Base-by-base conservation (phyloP, 2,888 invertebrate genomes). In the Bugulina stolonifera region DNA sequence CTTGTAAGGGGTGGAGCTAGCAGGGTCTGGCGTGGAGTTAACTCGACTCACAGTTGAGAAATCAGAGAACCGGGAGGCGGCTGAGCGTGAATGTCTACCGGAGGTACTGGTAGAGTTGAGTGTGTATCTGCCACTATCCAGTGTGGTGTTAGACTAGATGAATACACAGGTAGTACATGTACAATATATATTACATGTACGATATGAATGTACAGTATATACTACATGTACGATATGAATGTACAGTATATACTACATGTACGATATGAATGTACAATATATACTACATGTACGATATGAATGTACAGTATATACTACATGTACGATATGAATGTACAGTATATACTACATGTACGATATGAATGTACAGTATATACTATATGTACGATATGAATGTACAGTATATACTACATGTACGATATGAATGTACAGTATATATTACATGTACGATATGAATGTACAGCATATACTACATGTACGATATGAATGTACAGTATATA, bases 51-150 rank as follows among this genome's bases (percentile, higher is more conserved):
- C 64, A 32, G 64, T 10, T 2, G 64, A 64, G 18, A 64, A 18
- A n/a, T 64, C 64, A 18, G 25, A 27, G 34, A 25, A 27, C 14
- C 64, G 64, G 32, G 25, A 27, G 32, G 32, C 18, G 32, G 64
- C 25, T 18, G 64, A 27, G 5, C 22, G 32, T 14, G 64, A 64
- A 10, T 64, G 64, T 27, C 32, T 27, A n/a, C 64, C 32, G 55
- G 25, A 55, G 25, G 22, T 55, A 10, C 29, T 18, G 27, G 64
- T 64, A 3, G 64, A 64, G 34, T 27, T 10, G 64, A 64, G 64
- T 3, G 64, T 64, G 32, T 10, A 64, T n/a, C 64, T 27, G 2
- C 64, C 64, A n/a, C 64, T 64, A n/a, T 64, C 64, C 32, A 64
- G 22, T 5, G 64, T 64, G 2, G 27, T 25, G 27, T 64, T 32